Conservation (phyloP, 2,888 invertebrate genomes). For the Leptopilina myrica region DNA sequence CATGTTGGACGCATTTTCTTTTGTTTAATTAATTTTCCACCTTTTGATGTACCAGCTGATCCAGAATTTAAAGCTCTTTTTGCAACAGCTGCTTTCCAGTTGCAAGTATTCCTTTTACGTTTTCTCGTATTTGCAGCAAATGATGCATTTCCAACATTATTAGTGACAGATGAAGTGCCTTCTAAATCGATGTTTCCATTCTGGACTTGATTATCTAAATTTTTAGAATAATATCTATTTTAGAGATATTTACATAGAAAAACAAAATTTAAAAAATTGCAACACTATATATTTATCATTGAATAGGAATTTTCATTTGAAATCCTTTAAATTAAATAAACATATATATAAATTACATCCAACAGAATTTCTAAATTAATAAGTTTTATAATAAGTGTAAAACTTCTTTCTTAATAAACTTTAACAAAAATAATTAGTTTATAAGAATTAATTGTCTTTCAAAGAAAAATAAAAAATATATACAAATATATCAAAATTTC, state of each 20-base stretch:
- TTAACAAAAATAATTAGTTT: not conserved
- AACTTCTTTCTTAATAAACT: not conserved
- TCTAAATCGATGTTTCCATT: not conserved
- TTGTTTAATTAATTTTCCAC: not conserved
- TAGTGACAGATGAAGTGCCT: not conserved
- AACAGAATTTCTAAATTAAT: too few species aligned
- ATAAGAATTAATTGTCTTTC: not conserved
- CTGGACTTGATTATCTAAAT: not conserved
- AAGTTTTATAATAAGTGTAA: too few species aligned
- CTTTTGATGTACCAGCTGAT: not conserved
- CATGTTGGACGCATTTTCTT: not conserved
- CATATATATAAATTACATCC: too few species aligned
- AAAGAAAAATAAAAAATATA: not conserved
- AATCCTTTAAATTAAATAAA: too few species aligned
- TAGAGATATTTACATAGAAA: not conserved
- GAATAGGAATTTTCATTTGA: too few species aligned
- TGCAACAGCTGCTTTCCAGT: not conserved
- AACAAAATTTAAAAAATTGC: not conserved
- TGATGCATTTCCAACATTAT: not conserved
- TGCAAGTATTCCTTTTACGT: not conserved
- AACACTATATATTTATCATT: too few species aligned
- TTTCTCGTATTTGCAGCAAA: not conserved
- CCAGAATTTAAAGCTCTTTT: slow-evolving; percentile 16
- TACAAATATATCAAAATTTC: not conserved
- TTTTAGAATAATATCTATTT: not conserved